Percentiles rank a stretch among this genome's conserved stretches.
These are phyloP conservation scores for Ataeniobius toweri DNA, from an alignment of 2,797 vertebrate species.

Conservation along the genomic window DNA sequence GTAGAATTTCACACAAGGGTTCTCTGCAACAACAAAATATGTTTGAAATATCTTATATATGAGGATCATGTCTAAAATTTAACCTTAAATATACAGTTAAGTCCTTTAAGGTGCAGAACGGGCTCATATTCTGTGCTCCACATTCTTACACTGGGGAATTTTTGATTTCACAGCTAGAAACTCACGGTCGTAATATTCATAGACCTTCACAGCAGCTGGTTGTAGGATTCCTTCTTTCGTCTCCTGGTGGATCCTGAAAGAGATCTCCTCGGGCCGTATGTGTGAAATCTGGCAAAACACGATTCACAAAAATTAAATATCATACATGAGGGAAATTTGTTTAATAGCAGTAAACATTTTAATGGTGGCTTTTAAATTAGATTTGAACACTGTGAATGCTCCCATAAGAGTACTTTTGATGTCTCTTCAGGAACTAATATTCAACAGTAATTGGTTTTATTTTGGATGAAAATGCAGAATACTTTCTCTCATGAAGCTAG, in stretches of 20 bases:
- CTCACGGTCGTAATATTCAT: conserved; percentile 80
- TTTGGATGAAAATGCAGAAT: not conserved
- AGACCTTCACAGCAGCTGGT: conserved; percentile 79
- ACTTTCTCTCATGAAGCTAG: not conserved
- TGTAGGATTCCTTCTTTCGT: conserved; percentile 69
- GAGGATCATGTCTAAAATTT: not conserved
- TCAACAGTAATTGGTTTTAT: not conserved
- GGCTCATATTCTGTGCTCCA: not conserved
- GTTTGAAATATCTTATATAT: not conserved
- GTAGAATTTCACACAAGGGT: conserved; percentile 80
- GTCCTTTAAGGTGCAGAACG: not conserved
- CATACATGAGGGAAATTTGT: no score
- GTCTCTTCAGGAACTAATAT: no score
- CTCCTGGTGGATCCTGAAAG: conserved; percentile 52
- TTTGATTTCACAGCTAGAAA: conserved; percentile 2
- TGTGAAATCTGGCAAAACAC: conserved; percentile 54
- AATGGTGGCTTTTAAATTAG: no score
- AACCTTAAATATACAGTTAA: not conserved
- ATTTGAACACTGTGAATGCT: no score
- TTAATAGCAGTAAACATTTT: no score
- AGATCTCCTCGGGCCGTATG: conserved; percentile 43
- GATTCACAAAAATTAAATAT: not conserved
- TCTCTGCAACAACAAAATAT: conserved; percentile 48
- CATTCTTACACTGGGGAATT: no score
- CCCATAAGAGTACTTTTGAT: no score